Conservation (phyloP, 2,797 vertebrate genomes). For the Epinephelus malabaricus region DNA sequence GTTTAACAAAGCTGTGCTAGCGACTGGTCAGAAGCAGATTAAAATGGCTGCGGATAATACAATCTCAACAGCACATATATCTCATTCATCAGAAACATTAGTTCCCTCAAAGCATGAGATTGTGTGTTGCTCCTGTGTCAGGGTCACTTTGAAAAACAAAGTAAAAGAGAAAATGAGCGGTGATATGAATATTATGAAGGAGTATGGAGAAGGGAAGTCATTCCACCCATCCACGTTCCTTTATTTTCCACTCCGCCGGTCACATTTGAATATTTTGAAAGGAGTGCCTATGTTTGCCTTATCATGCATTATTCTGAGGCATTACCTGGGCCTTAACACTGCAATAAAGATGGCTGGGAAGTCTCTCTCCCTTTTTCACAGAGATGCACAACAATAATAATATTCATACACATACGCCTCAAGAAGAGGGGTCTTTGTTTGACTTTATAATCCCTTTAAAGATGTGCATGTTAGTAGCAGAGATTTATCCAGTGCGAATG, state of each 20-base stretch:
- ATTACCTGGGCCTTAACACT: slow-evolving; percentile 82
- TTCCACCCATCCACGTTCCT: slow-evolving; percentile 81
- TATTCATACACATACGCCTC: slow-evolving; percentile 74
- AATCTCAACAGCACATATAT: background rate
- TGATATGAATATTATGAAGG: slow-evolving; percentile 78
- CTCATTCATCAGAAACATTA: slow-evolving; percentile 30
- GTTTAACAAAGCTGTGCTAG: background rate
- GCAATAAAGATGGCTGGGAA: slow-evolving; percentile 83
- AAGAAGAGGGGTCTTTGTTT: slow-evolving; percentile 66
- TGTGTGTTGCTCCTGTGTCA: slow-evolving; percentile 47
- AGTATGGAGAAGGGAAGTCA: slow-evolving; percentile 77
- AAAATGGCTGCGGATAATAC: background rate
- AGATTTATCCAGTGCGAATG: slow-evolving; percentile 63
- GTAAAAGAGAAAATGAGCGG: slow-evolving; percentile 67
- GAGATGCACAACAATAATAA: slow-evolving; percentile 79
- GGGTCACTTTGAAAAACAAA: slow-evolving; percentile 78
- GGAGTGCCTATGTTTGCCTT: slow-evolving; percentile 88
- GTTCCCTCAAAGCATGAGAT: slow-evolving; percentile 24
- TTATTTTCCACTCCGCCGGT: slow-evolving; percentile 87
- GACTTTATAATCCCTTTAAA: slow-evolving; percentile 76
- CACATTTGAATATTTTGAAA: slow-evolving; percentile 88
- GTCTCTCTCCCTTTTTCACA: slow-evolving; percentile 75
- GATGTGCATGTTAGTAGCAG: slow-evolving; percentile 59
- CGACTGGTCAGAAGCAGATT: background rate
- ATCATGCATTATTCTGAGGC: slow-evolving; percentile 89